Evolutionary conservation across 2,797 vertebrate species (phyloP).

Genomic region (Enteromius unitaeniatus): DNA sequence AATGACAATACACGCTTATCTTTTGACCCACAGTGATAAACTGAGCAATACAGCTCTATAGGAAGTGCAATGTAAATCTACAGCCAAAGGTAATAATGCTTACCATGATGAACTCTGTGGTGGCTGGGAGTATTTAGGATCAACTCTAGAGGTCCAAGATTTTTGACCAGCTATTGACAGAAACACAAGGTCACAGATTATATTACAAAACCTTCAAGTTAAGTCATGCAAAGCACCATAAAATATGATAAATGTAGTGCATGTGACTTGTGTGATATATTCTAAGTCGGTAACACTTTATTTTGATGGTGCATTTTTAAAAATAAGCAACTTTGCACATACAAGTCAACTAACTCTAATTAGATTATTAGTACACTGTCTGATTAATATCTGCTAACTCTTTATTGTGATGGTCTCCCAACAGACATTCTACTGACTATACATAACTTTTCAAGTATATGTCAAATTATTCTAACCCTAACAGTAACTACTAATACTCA

Average conservation of each 20-base stretch:
- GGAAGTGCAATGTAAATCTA: neutral
- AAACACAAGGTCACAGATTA: slow-evolving; percentile 12
- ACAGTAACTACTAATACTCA: too few species aligned
- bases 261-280: neutral
- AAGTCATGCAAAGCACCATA: neutral
- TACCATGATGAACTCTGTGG: slow-evolving; percentile 93
- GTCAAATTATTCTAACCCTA: too few species aligned
- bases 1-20: neutral
- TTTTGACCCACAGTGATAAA: slow-evolving; percentile 24
- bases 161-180: slow-evolving; percentile 80
- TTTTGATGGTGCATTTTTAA: too few species aligned
- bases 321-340: too few species aligned
- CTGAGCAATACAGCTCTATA: neutral
- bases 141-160: slow-evolving; percentile 90
- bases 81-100: slow-evolving; percentile 49
- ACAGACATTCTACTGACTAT: too few species aligned
- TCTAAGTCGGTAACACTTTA: neutral
- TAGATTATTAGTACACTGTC: too few species aligned
- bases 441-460: too few species aligned
- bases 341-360: too few species aligned
- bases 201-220: neutral
- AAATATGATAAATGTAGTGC: neutral
- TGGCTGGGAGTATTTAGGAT: slow-evolving; percentile 94
- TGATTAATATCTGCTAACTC: too few species aligned
- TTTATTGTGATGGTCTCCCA: too few species aligned